These are phyloP conservation scores for Babylonia areolata DNA, from an alignment of 1,140 invertebrate species.

Conservation along the genomic window DNA sequence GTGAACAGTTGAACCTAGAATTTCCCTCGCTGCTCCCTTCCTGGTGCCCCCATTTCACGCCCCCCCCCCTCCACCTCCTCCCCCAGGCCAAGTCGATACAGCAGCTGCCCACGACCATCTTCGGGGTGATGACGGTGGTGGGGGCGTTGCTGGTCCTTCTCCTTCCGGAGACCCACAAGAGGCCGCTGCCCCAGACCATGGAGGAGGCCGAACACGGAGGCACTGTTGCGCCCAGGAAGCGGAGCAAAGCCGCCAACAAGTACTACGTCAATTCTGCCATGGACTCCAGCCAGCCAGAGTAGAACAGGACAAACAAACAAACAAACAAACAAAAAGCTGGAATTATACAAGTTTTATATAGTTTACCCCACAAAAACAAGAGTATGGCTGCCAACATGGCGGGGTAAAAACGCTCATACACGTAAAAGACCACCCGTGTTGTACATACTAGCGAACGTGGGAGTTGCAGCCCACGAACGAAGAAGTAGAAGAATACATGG, in stretches of 20 bases:
- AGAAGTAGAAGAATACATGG: too few relatives aligned
- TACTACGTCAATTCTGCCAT: background rate
- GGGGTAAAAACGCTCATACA: too few relatives aligned
- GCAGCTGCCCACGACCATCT: slow-evolving; percentile 57
- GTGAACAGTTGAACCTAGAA: background rate
- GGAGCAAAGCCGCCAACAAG: background rate
- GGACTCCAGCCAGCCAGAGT: background rate
- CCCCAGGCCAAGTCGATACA: slow-evolving; percentile 41
- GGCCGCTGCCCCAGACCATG: slow-evolving; percentile 61
- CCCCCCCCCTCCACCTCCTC: background rate
- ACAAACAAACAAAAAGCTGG: too few relatives aligned
- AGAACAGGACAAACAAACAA: too few relatives aligned
- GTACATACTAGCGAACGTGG: too few relatives aligned
- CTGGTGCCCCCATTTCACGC: too few relatives aligned
- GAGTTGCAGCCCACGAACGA: too few relatives aligned
- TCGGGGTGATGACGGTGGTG: slow-evolving; percentile 59
- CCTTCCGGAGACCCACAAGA: slow-evolving; percentile 66
- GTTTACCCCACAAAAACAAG: too few relatives aligned
- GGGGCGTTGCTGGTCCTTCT: slow-evolving; percentile 55
- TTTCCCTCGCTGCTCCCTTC: background rate
- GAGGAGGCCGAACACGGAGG: slow-evolving; percentile 57
- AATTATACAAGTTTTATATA: too few relatives aligned
- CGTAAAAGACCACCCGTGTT: too few relatives aligned
- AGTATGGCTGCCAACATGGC: too few relatives aligned
- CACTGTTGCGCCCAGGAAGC: background rate